Percentiles rank a stretch among this genome's conserved stretches.
Conservation (phyloP, 2,888 invertebrate genomes). For the Andrena fulva region DNA sequence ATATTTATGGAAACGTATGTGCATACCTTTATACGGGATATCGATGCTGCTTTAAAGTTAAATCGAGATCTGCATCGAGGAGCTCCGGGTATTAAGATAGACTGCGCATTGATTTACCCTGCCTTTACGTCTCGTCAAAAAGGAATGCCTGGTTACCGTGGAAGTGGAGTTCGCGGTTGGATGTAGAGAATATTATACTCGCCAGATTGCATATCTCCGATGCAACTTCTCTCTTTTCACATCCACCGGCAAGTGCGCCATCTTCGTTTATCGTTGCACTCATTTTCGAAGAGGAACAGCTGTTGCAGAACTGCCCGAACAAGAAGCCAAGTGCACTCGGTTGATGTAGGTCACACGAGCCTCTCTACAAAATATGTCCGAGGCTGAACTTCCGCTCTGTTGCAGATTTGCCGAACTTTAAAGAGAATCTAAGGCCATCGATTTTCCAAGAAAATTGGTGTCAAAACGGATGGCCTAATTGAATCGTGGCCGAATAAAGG, state of each 20-base stretch:
- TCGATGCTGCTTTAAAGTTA: slow-evolving; percentile 31
- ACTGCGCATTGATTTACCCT: neutral
- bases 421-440: slow-evolving; percentile 9
- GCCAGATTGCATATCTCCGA: neutral
- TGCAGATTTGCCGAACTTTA: slow-evolving; percentile 36
- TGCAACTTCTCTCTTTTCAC: neutral
- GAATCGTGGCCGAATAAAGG: neutral
- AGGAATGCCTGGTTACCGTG: neutral
- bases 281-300: slow-evolving; percentile 7
- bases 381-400: slow-evolving; percentile 7
- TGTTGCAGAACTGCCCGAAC: slow-evolving; percentile 37
- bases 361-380: slow-evolving; percentile 2
- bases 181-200: neutral
- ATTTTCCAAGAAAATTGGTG: slow-evolving; percentile 12
- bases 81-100: slow-evolving; percentile 1
- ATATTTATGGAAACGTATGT: slow-evolving; percentile 6
- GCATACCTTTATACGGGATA: slow-evolving; percentile 19
- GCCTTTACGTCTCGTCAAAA: neutral
- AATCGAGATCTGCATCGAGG: slow-evolving; percentile 16
- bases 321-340: slow-evolving; percentile 44
- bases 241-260: neutral
- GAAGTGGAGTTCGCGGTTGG: neutral
- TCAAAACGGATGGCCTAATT: neutral
- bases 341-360: slow-evolving; percentile 45
- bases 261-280: slow-evolving; percentile 6